Percentiles rank a stretch among this genome's conserved stretches.
Conservation (phyloP, 1,140 invertebrate genomes). For the Wasmannia auropunctata region DNA sequence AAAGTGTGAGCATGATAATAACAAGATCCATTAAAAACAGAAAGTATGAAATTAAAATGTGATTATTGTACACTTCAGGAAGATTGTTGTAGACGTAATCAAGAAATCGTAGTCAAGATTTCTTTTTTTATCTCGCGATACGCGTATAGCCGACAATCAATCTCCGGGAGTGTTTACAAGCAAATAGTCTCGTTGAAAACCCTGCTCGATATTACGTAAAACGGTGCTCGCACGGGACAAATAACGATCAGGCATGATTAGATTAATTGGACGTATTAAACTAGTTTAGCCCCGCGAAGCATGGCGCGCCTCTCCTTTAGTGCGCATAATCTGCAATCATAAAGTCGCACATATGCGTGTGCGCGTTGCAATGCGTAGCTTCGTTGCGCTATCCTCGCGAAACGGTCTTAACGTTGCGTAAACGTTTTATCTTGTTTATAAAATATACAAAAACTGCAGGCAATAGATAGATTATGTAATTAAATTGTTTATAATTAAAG, state of each 20-base stretch:
- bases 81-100: slow-evolving; percentile 7
- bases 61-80: slow-evolving; percentile 8
- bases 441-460: not conserved
- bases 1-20: not conserved
- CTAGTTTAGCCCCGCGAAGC: slow-evolving; percentile 61
- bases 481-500: not conserved
- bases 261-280: slow-evolving; percentile 73
- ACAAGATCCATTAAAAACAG: not conserved
- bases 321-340: slow-evolving; percentile 39
- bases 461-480: not conserved
- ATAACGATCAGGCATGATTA: slow-evolving; percentile 71
- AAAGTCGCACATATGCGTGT: not conserved
- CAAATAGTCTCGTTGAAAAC: slow-evolving; percentile 39
- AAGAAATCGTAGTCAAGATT: not conserved
- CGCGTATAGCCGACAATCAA: not conserved
- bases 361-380: not conserved
- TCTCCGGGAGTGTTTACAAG: slow-evolving; percentile 29
- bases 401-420: slow-evolving; percentile 41
- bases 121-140: slow-evolving; percentile 19
- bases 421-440: slow-evolving; percentile 3
- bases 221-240: slow-evolving; percentile 22
- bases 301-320: not conserved
- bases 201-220: slow-evolving; percentile 58
- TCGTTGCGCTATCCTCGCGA: slow-evolving; percentile 11
- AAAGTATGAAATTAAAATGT: slow-evolving; percentile 37